Evolutionary conservation across 2,888 invertebrate species (phyloP), one percentile per base, ranked within the genome.

Genomic region (Anthrax anthrax): DNA sequence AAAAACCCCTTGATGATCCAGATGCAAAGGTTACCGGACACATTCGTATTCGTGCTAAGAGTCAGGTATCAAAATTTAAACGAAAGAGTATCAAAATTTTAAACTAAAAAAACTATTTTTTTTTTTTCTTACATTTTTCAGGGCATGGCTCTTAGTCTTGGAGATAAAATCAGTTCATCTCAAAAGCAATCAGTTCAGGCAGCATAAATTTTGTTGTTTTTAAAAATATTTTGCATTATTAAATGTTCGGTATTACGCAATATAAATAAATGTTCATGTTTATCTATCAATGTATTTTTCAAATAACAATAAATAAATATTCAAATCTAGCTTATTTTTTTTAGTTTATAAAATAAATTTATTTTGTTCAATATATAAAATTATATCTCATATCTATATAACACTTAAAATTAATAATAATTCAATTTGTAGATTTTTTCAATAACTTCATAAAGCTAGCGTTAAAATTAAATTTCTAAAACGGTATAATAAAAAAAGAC

Each of bases 71-170:
- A 42, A 19, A 3, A 46, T 16, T 41, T 37, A n/a, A 42, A 27
- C 3, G 27, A 42, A 19, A 17, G 14, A 34, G 13, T 34, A 34
- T 41, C n/a, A 17, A 18, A 36, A 34, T 18, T 39, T 32, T 46
- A 23, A 10, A 44, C 18, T n/a, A 42, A 38, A 18, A 39, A 1
- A 12, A 12, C 12, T 12, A 12, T 32, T 41, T 17, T 46, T 39
- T 48, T 43, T 51, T 47, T 50, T 49, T 45, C 51, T 37, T 47
- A 52, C 49, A 47, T 50, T 37, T 49, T 55, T 72, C 71, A 91
- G 89, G 98, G 98, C 50, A 98, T 98, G 97, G 98, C 98, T 5
- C 72, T 98, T 18, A 94, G 95, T 60, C 77, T 98, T 58, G 98
- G 98, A 38, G 98, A 98, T 68, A 97, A 98, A 72, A 95, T 98